Evolutionary conservation across 2,113 vertebrate species (phyloP), one percentile per base, ranked within the genome.

Genomic region (Gallinago undulata): DNA sequence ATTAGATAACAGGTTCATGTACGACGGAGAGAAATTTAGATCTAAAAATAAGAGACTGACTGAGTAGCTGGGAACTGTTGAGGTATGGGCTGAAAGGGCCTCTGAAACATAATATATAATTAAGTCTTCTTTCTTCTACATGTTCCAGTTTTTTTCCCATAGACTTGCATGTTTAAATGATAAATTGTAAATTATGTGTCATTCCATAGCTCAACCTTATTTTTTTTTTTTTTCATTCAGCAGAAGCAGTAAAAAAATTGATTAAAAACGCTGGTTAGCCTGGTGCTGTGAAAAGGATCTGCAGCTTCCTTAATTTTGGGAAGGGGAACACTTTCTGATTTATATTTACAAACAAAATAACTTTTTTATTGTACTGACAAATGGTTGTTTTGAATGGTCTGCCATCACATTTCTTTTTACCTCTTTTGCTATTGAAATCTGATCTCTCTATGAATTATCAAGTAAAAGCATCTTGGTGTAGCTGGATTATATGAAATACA

Each of bases 31-130:
- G 83, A 95, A 79, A 94, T 86, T 86, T 57, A 35, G 57, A 39
- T 92, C 93, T 97, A 94, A 97, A 97, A 94, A 95, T 95, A 94
- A 82, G 69, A 63, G 72, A 59, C 59, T 74, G 80, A 93, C 56
- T 50, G 60, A 93, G 50, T 84, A 92, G 53, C 41, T 60, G 28
- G 66, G 21, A 92, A 55, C 43, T 64, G 24, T 35, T 67, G 82
- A 95, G 68, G 35, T 72, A 89, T 68, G 66, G 47, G 51, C 82
- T 93, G 86, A 94, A 96, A 74, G 37, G 33, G 55, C 70, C 25
- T 90, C 86, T 88, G 88, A 88, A 86, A 92, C 66, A 45, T 86
- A 94, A 68, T 88, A 48, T 48, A 66, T 90, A 93, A 97, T 94
- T 75, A 95, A 86, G 50, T 64, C 23, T 45, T 89, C 24, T 81